These are phyloP conservation scores for Ameiurus melas DNA, from an alignment of 2,113 vertebrate species.

Conservation along the genomic window DNA sequence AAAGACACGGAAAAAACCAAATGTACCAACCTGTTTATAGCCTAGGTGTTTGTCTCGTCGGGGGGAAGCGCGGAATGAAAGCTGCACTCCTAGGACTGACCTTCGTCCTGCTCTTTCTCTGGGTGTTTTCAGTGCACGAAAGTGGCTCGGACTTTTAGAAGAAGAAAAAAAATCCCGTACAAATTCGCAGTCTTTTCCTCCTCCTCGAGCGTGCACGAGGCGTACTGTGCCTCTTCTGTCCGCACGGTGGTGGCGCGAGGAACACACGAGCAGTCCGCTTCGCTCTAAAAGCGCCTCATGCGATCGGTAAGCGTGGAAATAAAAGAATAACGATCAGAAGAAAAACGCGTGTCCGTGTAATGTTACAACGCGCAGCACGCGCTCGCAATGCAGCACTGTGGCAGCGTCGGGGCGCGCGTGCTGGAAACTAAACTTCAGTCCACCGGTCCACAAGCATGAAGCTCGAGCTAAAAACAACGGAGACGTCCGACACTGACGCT, in stretches of 20 bases:
- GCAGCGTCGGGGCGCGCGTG: background rate
- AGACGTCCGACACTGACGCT: background rate
- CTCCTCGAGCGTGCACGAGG: background rate
- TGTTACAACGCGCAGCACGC: background rate
- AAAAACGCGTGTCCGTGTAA: background rate
- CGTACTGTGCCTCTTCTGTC: background rate
- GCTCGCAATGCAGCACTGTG: background rate
- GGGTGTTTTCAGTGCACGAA: constrained; percentile 26
- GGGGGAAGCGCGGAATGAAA: constrained; percentile 20
- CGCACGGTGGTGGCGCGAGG: background rate
- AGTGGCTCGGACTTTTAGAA: constrained; percentile 17
- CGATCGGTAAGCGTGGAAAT: background rate
- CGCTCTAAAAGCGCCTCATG: constrained; percentile 15
- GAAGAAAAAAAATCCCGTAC: background rate
- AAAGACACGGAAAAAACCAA: constrained; percentile 42
- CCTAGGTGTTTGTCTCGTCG: constrained; percentile 47
- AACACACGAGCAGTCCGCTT: constrained; percentile 7
- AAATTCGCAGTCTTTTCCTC: constrained; percentile 20
- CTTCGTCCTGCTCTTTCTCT: background rate
- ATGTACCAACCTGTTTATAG: constrained; percentile 39
- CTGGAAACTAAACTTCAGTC: constrained; percentile 29
- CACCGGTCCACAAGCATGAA: constrained; percentile 1
- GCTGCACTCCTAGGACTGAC: constrained; percentile 6
- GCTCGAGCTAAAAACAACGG: background rate
- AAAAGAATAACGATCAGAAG: background rate